Percentiles rank a stretch among this genome's conserved stretches.
Evolutionary conservation across 2,113 vertebrate genomes (phyloP).

Genomic region (Tinamus guttatus): DNA sequence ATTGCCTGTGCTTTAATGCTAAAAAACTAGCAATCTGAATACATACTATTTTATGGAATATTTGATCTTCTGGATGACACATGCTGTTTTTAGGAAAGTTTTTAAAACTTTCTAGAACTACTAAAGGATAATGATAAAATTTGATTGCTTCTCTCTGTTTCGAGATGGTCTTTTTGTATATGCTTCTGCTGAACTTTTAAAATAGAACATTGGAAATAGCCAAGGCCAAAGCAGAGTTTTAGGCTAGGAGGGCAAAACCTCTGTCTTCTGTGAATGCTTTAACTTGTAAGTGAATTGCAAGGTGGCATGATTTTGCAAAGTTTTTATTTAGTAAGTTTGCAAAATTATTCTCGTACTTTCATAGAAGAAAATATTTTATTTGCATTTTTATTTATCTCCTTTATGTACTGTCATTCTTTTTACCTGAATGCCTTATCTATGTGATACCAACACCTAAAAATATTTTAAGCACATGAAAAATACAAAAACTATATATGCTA

Average conservation of each 20-base stretch:
- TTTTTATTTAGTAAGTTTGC: background rate
- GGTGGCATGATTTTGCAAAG: background rate
- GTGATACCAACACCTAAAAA: background rate
- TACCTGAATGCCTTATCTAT: background rate
- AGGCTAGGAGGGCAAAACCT: slow-evolving; percentile 25
- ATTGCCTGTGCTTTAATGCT: background rate
- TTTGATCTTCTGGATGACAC: background rate
- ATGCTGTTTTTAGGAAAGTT: background rate
- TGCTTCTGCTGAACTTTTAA: background rate
- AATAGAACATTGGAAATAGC: background rate
- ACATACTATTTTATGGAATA: background rate
- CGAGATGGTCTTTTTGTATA: background rate
- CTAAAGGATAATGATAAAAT: background rate
- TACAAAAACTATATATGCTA: background rate
- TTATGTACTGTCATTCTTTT: background rate
- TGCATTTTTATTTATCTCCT: background rate
- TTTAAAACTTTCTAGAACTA: background rate
- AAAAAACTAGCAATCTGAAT: background rate
- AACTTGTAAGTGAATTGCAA: slow-evolving; percentile 39
- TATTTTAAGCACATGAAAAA: background rate
- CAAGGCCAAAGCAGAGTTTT: background rate
- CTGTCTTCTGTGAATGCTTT: background rate
- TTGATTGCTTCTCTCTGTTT: slow-evolving; percentile 31
- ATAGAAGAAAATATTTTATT: background rate
- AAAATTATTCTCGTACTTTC: background rate